Evolutionary conservation across 2,888 invertebrate genomes (phyloP).

Genomic region (Eristalis pertinax): DNA sequence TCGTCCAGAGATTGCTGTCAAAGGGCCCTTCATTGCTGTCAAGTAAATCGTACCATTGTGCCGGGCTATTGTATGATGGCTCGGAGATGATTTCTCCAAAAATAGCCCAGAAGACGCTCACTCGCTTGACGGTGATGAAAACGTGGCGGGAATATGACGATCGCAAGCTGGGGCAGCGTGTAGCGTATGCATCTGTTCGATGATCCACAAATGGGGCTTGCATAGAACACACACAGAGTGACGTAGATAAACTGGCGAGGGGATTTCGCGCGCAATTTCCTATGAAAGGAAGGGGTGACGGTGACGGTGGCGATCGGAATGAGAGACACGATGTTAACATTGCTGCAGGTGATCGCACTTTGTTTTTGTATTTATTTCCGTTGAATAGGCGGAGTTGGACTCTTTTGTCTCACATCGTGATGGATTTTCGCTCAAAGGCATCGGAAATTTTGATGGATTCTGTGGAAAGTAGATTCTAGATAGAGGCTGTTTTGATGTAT

Average conservation of each 20-base stretch:
- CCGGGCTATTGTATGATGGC: background rate
- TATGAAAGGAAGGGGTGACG: background rate
- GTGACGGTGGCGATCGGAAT: background rate
- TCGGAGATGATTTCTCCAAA: constrained; percentile 46
- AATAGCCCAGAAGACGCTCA: constrained; percentile 44
- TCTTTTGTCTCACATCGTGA: background rate
- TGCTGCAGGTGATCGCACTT: background rate
- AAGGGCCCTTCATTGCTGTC: constrained; percentile 62
- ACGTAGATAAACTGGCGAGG: constrained; percentile 23
- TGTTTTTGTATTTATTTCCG: background rate
- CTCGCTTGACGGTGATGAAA: constrained; percentile 33
- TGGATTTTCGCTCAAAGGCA: background rate
- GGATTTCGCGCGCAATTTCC: constrained; percentile 49
- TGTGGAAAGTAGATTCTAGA: background rate
- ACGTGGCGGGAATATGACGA: constrained; percentile 60
- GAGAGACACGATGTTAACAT: constrained; percentile 2
- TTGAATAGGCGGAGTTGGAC: background rate
- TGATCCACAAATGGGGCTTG: constrained; percentile 48
- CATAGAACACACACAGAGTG: constrained; percentile 6
- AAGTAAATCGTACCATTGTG: constrained; percentile 52
- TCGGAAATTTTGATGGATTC: background rate
- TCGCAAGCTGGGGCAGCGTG: constrained; percentile 26
- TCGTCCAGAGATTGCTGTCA: constrained; percentile 60
- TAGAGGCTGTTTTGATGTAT: background rate
- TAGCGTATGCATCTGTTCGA: constrained; percentile 35